Base-by-base conservation (phyloP, 2,888 invertebrate species). In the Drosophila austrosaltans region DNA sequence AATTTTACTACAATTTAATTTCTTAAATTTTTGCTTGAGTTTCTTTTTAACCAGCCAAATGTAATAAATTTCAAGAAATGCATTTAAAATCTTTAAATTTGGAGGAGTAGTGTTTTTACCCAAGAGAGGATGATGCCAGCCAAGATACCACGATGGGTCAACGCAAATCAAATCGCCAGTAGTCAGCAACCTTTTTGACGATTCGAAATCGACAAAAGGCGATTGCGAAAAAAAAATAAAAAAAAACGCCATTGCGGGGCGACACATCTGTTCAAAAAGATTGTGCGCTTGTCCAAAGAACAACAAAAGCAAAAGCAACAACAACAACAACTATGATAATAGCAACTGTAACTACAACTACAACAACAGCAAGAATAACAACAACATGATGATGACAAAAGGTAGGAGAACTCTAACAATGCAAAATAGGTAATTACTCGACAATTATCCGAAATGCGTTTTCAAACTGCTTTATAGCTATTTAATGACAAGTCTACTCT, bases 371-470 rank as follows among this genome's bases (percentile, higher is more conserved):
- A 36, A 36, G 30, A 66, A 53, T 56, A 61, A 66, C 57, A 56
- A 20, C 65, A 40, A 5, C 5, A 32, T 36, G 36, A 64, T 57
- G 67, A 66, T 54, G 59, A 74, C 66, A 66, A 71, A 66, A 40
- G 59, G 48, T 40, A 57, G 53, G 48, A 70, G 63, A 75, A 58
- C 68, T 66, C 69, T 72, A 80, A 87, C 81, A 85, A 89, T 72
- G 69, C 68, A 71, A 85, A 76, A 70, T 71, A 44, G 72, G 86
- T 85, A 89, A 86, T 86, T 83, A 82, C 83, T 80, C 62, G 61
- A 72, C 78, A 85, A 85, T 84, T 87, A 89, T 82, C 74, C 78
- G 75, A 87, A 89, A 82, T 89, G 67, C 71, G 83, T 79, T 87
- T 85, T 77, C 63, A 72, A 82, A 85, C 71, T 82, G 76, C 76